Percentiles rank a stretch among this genome's conserved stretches.
Conservation (phyloP, 1,140 invertebrate genomes). For the Zaprionus gabonicus region DNA sequence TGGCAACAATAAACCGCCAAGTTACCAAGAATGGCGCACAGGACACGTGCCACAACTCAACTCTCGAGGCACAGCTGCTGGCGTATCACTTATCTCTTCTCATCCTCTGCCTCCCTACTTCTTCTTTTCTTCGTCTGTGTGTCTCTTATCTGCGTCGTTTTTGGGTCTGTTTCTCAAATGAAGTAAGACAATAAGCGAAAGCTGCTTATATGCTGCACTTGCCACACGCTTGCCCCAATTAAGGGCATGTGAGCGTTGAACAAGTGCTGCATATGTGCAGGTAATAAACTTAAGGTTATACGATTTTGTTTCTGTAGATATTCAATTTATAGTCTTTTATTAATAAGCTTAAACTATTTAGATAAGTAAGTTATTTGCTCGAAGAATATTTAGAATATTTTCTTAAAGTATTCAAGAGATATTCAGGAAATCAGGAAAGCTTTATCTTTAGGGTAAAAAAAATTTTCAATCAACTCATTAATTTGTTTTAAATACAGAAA, state of each 20-base stretch:
- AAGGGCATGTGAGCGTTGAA: neutral
- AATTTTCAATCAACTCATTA: too few relatives aligned
- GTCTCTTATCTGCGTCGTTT: neutral
- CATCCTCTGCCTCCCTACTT: neutral
- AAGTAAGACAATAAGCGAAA: conserved; percentile 51
- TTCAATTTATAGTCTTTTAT: too few relatives aligned
- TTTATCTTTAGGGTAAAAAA: too few relatives aligned
- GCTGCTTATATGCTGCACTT: conserved; percentile 50
- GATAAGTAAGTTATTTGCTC: too few relatives aligned
- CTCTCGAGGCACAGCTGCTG: conserved; percentile 39
- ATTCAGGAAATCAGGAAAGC: too few relatives aligned
- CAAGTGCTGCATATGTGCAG: neutral
- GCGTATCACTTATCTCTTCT: conserved; percentile 40
- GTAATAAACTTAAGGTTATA: neutral
- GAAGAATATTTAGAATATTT: too few relatives aligned
- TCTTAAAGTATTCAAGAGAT: too few relatives aligned
- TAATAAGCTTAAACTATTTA: too few relatives aligned
- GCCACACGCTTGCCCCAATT: neutral
- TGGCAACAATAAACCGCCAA: conserved; percentile 54
- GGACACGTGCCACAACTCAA: conserved; percentile 47
- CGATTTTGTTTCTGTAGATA: too few relatives aligned
- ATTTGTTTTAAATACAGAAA: neutral
- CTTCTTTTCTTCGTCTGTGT: neutral
- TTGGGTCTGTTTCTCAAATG: conserved; percentile 27
- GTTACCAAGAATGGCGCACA: conserved; percentile 18